Percentiles rank a stretch among this genome's conserved stretches.
These are phyloP conservation scores for Melanotaenia parkinsoni DNA, from an alignment of 2,797 vertebrate genomes.

Conservation along the genomic window DNA sequence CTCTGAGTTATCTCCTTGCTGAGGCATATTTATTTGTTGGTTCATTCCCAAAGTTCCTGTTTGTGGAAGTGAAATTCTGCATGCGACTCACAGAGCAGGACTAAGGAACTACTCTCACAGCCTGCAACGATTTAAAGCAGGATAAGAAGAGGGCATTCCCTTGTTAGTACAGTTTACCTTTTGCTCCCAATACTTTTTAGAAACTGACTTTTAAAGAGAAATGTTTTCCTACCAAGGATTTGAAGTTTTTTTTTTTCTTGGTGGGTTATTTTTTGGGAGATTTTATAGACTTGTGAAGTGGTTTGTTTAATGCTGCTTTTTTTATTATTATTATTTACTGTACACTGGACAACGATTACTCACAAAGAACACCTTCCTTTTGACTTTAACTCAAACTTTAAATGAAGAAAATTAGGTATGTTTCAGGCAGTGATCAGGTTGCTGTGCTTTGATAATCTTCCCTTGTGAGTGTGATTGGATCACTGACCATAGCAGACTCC, in stretches of 20 bases:
- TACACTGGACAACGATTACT: slow-evolving; percentile 10
- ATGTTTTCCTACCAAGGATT: slow-evolving; percentile 36
- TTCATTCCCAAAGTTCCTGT: slow-evolving; percentile 55
- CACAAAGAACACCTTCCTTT: background rate
- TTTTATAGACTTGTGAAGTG: slow-evolving; percentile 12
- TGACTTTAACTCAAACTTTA: slow-evolving; percentile 25
- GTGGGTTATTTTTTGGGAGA: slow-evolving; percentile 37
- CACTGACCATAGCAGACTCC: slow-evolving; percentile 27
- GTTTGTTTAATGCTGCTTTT: slow-evolving; percentile 17
- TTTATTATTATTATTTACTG: background rate
- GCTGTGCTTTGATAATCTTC: slow-evolving; percentile 50
- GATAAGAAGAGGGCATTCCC: slow-evolving; percentile 53
- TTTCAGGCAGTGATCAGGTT: slow-evolving; percentile 32
- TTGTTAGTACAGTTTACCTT: slow-evolving; percentile 66
- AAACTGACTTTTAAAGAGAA: slow-evolving; percentile 38
- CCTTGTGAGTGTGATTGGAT: slow-evolving; percentile 46
- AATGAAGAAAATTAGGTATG: slow-evolving; percentile 9
- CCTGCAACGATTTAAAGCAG: slow-evolving; percentile 59
- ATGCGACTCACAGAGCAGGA: slow-evolving; percentile 23
- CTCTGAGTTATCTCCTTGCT: slow-evolving; percentile 38
- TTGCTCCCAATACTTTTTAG: slow-evolving; percentile 42
- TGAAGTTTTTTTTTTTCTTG: slow-evolving; percentile 6
- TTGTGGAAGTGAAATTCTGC: slow-evolving; percentile 47
- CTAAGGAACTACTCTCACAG: slow-evolving; percentile 33
- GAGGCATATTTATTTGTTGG: slow-evolving; percentile 60